Conservation (phyloP, 2,888 invertebrate genomes). For the Oxystoma pomonae region DNA sequence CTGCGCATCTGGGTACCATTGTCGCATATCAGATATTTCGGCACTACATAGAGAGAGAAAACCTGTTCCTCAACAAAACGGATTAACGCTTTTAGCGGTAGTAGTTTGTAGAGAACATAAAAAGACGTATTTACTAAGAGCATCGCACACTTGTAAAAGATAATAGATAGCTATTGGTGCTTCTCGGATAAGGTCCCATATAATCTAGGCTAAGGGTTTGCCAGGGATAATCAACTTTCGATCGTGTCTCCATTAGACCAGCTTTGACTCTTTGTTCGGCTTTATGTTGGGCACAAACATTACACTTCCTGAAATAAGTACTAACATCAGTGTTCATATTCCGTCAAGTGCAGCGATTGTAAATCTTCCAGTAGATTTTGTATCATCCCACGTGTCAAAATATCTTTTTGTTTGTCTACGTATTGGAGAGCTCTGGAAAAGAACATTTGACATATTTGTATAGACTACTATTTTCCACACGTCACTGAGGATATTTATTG, state of each 20-base stretch:
- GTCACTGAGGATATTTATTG: constrained; percentile 9
- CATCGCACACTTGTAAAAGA: no score
- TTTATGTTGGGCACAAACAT: constrained; percentile 16
- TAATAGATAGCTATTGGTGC: no score
- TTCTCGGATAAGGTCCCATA: no score
- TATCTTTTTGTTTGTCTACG: not conserved
- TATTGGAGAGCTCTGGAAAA: not conserved
- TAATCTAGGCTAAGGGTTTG: no score
- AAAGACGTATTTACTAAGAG: no score
- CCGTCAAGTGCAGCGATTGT: constrained; percentile 11
- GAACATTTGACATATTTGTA: constrained; percentile 2
- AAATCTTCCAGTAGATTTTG: constrained; percentile 12
- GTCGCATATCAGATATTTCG: no score
- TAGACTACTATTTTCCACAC: constrained; percentile 6
- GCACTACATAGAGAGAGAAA: no score
- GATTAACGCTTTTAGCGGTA: no score
- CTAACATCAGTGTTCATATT: constrained; percentile 8
- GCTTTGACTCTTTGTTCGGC: constrained; percentile 11
- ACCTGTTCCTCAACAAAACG: no score
- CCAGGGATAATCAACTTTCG: not conserved
- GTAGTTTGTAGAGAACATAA: no score
- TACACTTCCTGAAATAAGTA: constrained; percentile 15
- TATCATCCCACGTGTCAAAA: constrained; percentile 10
- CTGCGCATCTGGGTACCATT: no score
- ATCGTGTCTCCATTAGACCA: constrained; percentile 12